Percentiles rank a stretch among this genome's conserved stretches.
These are phyloP conservation scores for Rugalucina vietnamica DNA, from an alignment of 2,888 invertebrate genomes.

Conservation along the genomic window DNA sequence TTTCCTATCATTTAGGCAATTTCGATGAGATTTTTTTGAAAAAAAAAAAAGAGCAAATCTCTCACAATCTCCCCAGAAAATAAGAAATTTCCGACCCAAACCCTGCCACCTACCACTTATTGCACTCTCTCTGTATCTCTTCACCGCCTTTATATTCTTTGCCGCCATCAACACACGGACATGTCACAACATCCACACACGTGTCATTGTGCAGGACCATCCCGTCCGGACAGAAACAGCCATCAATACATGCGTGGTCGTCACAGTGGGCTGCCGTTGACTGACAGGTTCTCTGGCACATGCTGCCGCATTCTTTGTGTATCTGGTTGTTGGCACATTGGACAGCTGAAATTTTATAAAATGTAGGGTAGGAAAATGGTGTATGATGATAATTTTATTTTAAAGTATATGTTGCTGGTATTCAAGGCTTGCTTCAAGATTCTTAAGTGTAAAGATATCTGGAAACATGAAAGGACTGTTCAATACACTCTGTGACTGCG, in stretches of 20 bases:
- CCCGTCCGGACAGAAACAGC: conserved; percentile 94
- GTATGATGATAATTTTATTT: neutral
- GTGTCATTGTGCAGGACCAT: conserved; percentile 90
- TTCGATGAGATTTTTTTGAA: too few species aligned
- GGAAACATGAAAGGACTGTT: too few species aligned
- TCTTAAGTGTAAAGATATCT: neutral
- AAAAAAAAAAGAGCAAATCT: too few species aligned
- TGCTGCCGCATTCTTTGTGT: conserved; percentile 91
- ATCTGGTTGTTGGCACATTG: conserved; percentile 90
- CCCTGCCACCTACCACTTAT: conserved; percentile 79
- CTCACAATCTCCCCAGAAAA: too few species aligned
- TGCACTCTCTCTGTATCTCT: conserved; percentile 77
- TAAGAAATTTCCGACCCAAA: too few species aligned
- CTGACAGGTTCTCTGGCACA: conserved; percentile 90
- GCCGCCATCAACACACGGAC: conserved; percentile 89
- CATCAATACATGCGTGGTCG: conserved; percentile 90
- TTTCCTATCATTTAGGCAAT: too few species aligned
- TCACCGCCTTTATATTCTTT: conserved; percentile 70
- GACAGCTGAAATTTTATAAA: conserved; percentile 90
- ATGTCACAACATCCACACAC: conserved; percentile 91
- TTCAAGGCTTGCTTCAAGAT: neutral
- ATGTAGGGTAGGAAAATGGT: neutral
- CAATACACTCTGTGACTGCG: too few species aligned
- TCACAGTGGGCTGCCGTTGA: conserved; percentile 65
- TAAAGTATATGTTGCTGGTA: neutral